These are phyloP conservation scores for Pseudopleuronectes americanus DNA, from an alignment of 2,797 vertebrate species.

Conservation along the genomic window DNA sequence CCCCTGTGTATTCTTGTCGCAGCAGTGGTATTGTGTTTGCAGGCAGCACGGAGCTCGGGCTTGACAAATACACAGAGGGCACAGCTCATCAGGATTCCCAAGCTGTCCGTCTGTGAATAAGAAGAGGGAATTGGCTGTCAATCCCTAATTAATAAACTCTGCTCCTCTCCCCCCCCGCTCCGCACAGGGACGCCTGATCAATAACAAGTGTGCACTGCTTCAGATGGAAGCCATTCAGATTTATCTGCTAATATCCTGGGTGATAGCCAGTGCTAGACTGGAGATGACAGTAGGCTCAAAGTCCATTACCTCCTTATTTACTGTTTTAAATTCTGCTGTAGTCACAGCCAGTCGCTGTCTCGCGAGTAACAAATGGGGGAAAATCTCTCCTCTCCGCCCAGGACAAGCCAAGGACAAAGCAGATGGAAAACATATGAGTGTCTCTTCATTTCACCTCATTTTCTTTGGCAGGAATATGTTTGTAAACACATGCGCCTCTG, in stretches of 20 bases:
- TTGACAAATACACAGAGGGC: slow-evolving; percentile 62
- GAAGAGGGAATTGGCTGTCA: slow-evolving; percentile 88
- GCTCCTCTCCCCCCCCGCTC: slow-evolving; percentile 68
- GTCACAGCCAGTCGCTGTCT: slow-evolving; percentile 72
- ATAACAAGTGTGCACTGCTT: slow-evolving; percentile 82
- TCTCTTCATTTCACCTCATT: slow-evolving; percentile 57
- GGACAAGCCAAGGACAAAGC: slow-evolving; percentile 76
- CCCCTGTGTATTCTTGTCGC: slow-evolving; percentile 40
- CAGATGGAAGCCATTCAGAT: slow-evolving; percentile 86
- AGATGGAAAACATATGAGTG: slow-evolving; percentile 54
- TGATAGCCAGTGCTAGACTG: slow-evolving; percentile 77
- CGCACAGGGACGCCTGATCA: slow-evolving; percentile 78
- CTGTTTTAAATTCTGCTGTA: slow-evolving; percentile 82
- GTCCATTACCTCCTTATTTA: slow-evolving; percentile 81
- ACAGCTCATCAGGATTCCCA: slow-evolving; percentile 80
- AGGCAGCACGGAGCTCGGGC: slow-evolving; percentile 15
- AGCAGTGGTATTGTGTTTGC: slow-evolving; percentile 56
- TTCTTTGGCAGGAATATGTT: slow-evolving; percentile 25
- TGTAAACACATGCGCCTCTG: slow-evolving; percentile 26
- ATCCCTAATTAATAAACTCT: slow-evolving; percentile 92
- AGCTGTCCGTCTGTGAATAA: slow-evolving; percentile 76
- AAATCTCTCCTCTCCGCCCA: slow-evolving; percentile 62
- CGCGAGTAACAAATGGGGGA: slow-evolving; percentile 70
- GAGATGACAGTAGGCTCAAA: slow-evolving; percentile 82
- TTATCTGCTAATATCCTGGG: slow-evolving; percentile 89